These are phyloP conservation scores for Tetragonula clypearis DNA, from an alignment of 1,140 invertebrate genomes.

Conservation along the genomic window DNA sequence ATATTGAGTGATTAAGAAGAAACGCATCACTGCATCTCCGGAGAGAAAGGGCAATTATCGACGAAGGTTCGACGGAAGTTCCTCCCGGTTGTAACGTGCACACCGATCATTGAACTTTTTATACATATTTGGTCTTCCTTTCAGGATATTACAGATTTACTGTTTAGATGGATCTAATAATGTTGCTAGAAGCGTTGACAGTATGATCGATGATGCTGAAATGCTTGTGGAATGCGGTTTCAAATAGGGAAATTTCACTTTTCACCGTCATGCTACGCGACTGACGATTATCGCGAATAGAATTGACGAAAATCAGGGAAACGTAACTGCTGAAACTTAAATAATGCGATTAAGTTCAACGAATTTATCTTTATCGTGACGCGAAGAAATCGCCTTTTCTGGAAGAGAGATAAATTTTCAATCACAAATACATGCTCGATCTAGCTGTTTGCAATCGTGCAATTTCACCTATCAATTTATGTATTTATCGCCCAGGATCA, in stretches of 20 bases:
- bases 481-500: too few species aligned
- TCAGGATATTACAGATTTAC: background rate
- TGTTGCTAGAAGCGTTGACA: background rate
- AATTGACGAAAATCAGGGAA: background rate
- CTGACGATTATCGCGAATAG: background rate
- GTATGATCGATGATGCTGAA: background rate
- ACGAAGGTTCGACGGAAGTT: constrained; percentile 6
- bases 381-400: background rate
- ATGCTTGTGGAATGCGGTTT: background rate
- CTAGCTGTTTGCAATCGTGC: background rate
- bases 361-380: too few species aligned
- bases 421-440: too few species aligned
- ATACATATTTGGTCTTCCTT: background rate
- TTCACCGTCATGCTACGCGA: background rate
- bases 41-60: constrained; percentile 35
- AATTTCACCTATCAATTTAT: background rate
- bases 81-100: background rate
- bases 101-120: constrained; percentile 4
- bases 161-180: background rate
- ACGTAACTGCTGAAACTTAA: background rate
- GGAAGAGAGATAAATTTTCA: background rate
- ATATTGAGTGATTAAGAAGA: constrained; percentile 31
- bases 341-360: too few species aligned
- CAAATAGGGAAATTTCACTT: constrained; percentile 5
- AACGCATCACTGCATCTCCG: constrained; percentile 9